These are phyloP conservation scores for Parus major DNA, from an alignment of 2,113 vertebrate species.

Conservation along the genomic window DNA sequence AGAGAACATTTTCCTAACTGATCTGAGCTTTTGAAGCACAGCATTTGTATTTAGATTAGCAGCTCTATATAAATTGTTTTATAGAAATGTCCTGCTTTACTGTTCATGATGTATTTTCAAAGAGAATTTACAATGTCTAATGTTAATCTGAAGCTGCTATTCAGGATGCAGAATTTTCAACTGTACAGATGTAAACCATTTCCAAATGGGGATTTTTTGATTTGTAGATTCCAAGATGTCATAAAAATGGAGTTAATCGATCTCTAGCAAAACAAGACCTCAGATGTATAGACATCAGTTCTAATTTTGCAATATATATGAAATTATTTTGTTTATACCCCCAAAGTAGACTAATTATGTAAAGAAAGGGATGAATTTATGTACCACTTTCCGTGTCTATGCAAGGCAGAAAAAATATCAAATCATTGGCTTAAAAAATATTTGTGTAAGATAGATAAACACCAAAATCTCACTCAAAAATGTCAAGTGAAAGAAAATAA, in stretches of 20 bases:
- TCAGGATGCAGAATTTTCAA: background rate
- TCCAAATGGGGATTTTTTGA: background rate
- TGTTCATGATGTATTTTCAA: conserved; percentile 46
- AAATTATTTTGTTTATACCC: background rate
- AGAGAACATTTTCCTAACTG: conserved; percentile 54
- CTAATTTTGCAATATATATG: background rate
- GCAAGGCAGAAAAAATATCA: background rate
- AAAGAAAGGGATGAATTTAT: background rate
- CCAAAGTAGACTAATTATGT: background rate
- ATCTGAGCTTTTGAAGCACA: conserved; percentile 46
- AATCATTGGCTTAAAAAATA: background rate
- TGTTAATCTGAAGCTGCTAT: conserved; percentile 46
- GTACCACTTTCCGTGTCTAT: background rate
- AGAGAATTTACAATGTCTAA: conserved; percentile 25
- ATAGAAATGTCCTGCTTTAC: background rate
- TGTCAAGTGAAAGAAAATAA: background rate
- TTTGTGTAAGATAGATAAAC: background rate
- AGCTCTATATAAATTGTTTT: conserved; percentile 11
- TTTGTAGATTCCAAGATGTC: conserved; percentile 1
- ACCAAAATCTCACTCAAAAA: background rate
- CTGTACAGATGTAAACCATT: background rate
- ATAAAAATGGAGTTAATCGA: background rate
- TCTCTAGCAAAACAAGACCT: background rate
- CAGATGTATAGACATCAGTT: background rate
- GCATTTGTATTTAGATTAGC: conserved; percentile 67